Base-by-base conservation (phyloP, 2,113 vertebrate species). In the Leiothrix lutea region DNA sequence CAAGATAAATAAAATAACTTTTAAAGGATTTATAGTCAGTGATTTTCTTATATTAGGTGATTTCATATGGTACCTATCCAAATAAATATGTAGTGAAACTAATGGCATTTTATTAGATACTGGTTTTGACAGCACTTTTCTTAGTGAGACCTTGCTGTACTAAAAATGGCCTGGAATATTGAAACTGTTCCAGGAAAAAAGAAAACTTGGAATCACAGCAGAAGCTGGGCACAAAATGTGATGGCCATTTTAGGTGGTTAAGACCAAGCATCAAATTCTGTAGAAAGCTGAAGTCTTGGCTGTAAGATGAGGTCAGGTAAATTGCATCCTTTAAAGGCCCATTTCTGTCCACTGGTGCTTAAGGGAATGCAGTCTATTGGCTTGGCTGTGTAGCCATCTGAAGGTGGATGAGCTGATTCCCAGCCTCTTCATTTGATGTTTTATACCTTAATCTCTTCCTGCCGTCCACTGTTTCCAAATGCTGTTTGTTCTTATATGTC, bases 1-100 rank as follows among this genome's bases (percentile, higher is more conserved):
- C 96, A 96, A 96, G 72, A 81, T 80, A 93, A 98, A 98, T 98
- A 98, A 98, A 98, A 94, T 93, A 97, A 95, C 94, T 97, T 93
- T 95, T 94, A 95, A 96, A 97, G 93, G 73, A 95, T 45, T 73
- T 45, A 45, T 4, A 54, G 73, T 90, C 86, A 90, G 58, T 74
- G 36, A 38, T 79, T 85, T 81, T 24, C 7, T 87, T 86, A 29
- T 29, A 28, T 54, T 80, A 31, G 25, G 25, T 2, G 7, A 36
- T 35, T 80, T 38, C 18, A 5, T 14, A 6, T 14, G 44, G 35
- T 65, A 60, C 3, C 3, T 14, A 17, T 8, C 31, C 33, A 57
- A 73, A 45, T 53, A 53, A 74, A 24, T 8, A 16, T 3, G 3
- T 28, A 58, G 21, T 75, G 22, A 50, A 80, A 61, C 5, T 0